Conservation (phyloP, 2,888 invertebrate species). For the Leptinotarsa tumamoca region DNA sequence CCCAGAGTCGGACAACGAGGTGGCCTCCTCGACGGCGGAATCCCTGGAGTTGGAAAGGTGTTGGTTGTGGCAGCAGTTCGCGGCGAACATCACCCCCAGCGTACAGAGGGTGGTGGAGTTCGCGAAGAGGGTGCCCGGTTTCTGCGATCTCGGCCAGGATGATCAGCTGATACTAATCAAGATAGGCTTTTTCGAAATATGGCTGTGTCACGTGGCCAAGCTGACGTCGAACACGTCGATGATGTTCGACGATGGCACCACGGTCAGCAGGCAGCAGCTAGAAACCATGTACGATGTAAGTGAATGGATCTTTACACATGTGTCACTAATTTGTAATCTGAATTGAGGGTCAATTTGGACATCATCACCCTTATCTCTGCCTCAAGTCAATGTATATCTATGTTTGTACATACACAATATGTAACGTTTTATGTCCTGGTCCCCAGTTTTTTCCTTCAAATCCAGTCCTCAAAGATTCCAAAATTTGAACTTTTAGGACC, state of each 20-base stretch:
- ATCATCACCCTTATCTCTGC: too few relatives aligned
- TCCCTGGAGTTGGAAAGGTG: constrained; percentile 65
- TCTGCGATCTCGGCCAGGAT: constrained; percentile 90
- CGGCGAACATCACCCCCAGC: constrained; percentile 86
- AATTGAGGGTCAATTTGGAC: too few relatives aligned
- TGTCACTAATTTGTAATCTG: too few relatives aligned
- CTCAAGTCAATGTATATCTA: too few relatives aligned
- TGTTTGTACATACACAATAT: too few relatives aligned
- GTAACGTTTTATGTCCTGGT: too few relatives aligned
- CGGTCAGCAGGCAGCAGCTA: constrained; percentile 84
- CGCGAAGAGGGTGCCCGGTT: constrained; percentile 94
- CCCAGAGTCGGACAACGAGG: constrained; percentile 62
- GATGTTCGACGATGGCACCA: constrained; percentile 91
- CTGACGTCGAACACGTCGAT: constrained; percentile 82
- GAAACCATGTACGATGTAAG: constrained; percentile 90
- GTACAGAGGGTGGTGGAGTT: constrained; percentile 96
- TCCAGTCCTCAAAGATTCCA: too few relatives aligned
- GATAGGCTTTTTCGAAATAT: constrained; percentile 96
- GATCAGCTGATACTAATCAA: constrained; percentile 97
- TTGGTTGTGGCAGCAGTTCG: constrained; percentile 90
- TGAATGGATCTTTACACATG: constrained; percentile 45
- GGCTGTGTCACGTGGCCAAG: constrained; percentile 88
- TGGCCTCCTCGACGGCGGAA: constrained; percentile 68
- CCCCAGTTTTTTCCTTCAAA: too few relatives aligned
- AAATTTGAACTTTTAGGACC: too few relatives aligned